Conservation (phyloP, 2,888 invertebrate species). For the Epinotia nisella region DNA sequence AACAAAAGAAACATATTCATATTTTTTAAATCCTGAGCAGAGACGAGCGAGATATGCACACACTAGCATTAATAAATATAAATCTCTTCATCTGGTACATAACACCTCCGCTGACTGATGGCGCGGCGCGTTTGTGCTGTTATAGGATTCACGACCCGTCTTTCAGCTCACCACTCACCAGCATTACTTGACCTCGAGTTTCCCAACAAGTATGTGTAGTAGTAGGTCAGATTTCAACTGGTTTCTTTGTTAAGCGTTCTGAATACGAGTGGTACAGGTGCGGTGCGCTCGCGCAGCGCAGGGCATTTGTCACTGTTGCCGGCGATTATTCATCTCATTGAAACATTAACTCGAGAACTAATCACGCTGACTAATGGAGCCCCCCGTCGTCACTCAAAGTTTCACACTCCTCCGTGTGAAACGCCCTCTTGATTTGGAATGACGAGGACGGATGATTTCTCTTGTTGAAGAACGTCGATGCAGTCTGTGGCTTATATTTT, state of each 20-base stretch:
- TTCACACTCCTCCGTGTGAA: conserved; percentile 72
- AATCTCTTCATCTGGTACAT: conserved; percentile 80
- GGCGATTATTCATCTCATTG: conserved; percentile 84
- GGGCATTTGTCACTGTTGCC: conserved; percentile 83
- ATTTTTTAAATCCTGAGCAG: conserved; percentile 52
- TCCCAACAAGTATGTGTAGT: background rate
- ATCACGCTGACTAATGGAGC: conserved; percentile 84
- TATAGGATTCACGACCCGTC: background rate
- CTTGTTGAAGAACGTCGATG: conserved; percentile 27
- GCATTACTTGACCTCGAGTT: background rate
- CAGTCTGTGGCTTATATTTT: background rate
- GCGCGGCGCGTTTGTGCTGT: conserved; percentile 74
- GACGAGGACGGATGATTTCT: conserved; percentile 69
- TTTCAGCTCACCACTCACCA: background rate
- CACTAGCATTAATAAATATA: conserved; percentile 77
- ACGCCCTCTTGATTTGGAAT: conserved; percentile 61
- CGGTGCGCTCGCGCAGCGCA: conserved; percentile 79
- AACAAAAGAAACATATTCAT: conserved; percentile 29
- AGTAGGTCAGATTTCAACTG: background rate
- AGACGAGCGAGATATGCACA: conserved; percentile 58
- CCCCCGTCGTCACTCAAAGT: conserved; percentile 83
- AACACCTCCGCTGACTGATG: conserved; percentile 74
- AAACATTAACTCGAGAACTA: conserved; percentile 83
- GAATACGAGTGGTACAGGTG: conserved; percentile 66
- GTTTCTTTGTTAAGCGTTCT: background rate